Evolutionary conservation across 2,113 vertebrate species (phyloP).

Genomic region (Odontophorus gujanensis): DNA sequence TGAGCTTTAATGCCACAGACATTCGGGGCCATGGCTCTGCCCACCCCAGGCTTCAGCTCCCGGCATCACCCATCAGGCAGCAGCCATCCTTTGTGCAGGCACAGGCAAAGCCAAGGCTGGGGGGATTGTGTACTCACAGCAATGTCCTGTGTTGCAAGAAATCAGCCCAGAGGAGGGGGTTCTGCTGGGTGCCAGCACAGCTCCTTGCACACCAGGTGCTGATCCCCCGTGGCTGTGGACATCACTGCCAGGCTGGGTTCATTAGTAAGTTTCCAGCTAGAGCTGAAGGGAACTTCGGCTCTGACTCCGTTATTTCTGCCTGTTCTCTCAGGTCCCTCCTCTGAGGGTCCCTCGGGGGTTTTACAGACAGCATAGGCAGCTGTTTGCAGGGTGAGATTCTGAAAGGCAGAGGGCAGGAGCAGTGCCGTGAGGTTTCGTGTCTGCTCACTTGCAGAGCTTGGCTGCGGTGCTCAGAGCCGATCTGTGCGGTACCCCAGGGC

Average conservation of each 20-base stretch:
- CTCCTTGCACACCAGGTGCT: not conserved
- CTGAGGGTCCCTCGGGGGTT: too few relatives aligned
- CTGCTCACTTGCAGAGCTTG: not conserved
- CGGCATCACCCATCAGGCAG: not conserved
- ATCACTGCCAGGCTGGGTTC: not conserved
- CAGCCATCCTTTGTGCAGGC: not conserved
- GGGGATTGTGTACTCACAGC: accelerated
- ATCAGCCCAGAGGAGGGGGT: not conserved
- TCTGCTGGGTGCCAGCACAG: not conserved
- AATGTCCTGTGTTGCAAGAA: accelerated
- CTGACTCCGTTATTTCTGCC: not conserved
- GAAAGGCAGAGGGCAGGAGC: too few relatives aligned
- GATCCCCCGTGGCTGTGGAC: too few relatives aligned
- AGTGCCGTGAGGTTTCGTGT: accelerated
- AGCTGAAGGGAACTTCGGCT: not conserved
- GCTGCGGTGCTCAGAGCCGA: not conserved
- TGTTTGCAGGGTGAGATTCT: too few relatives aligned
- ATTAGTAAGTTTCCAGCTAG: not conserved
- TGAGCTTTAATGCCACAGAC: not conserved
- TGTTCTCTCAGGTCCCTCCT: not conserved
- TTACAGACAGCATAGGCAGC: not conserved
- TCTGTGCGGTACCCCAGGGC: accelerated
- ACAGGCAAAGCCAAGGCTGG: not conserved
- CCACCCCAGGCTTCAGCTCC: not conserved
- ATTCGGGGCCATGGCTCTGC: not conserved